Conservation (phyloP, 2,113 vertebrate species). For the Psephotus haematonotus region DNA sequence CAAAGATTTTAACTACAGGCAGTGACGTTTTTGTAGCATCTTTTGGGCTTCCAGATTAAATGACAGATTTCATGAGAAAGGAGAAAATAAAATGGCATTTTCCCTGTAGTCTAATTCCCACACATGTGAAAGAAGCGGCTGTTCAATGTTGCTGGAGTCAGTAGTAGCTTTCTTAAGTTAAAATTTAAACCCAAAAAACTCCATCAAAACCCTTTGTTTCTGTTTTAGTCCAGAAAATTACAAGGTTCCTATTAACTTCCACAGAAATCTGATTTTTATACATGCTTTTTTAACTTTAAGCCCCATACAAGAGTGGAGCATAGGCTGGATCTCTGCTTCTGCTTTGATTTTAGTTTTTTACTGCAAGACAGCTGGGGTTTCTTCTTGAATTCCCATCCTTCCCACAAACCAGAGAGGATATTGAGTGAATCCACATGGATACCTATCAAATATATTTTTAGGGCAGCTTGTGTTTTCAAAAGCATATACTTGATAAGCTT, state of each 20-base stretch:
- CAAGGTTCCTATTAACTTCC: background rate
- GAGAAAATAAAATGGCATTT: conserved; percentile 5
- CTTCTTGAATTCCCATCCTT: background rate
- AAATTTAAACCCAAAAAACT: background rate
- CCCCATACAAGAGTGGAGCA: background rate
- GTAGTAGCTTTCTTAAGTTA: background rate
- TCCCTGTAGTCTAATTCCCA: background rate
- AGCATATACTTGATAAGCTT: rapidly evolving
- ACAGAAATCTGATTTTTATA: background rate
- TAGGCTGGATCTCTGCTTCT: background rate
- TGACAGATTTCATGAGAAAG: background rate
- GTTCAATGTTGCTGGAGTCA: background rate
- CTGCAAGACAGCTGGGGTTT: background rate
- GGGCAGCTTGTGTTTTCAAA: background rate
- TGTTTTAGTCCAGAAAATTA: background rate
- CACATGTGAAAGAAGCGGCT: background rate
- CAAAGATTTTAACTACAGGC: background rate
- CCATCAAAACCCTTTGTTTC: background rate
- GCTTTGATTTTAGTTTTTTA: background rate
- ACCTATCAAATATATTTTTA: background rate
- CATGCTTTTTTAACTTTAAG: background rate
- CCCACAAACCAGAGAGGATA: background rate
- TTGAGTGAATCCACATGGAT: rapidly evolving
- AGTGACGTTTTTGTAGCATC: background rate
- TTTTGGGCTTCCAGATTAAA: background rate